Conservation (phyloP, 2,797 vertebrate species). For the Odontamblyopus rebecca region DNA sequence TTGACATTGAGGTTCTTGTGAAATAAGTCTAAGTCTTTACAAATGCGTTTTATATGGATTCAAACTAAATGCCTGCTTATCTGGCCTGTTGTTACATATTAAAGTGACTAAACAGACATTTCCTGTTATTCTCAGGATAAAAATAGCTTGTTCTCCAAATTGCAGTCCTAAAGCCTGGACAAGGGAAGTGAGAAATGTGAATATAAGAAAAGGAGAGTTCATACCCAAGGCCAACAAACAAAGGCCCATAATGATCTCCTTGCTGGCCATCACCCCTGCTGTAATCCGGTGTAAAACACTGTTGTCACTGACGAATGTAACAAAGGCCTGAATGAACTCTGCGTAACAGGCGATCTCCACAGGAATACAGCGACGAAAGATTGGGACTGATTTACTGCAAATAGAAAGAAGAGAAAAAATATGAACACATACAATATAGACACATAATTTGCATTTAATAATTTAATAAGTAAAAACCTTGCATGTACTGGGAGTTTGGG, state of each 20-base stretch:
- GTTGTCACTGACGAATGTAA: slow-evolving; percentile 95
- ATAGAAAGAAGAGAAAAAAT: slow-evolving; percentile 9
- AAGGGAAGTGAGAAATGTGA: not conserved
- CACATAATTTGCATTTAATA: not conserved
- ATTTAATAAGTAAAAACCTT: slow-evolving; percentile 76
- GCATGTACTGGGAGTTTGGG: slow-evolving; percentile 90
- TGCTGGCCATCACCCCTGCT: slow-evolving; percentile 96
- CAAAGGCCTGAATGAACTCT: slow-evolving; percentile 90
- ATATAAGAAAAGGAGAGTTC: not conserved
- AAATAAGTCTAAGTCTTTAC: no score
- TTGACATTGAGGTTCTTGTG: no score
- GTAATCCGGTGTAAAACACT: slow-evolving; percentile 90
- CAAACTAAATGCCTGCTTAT: not conserved
- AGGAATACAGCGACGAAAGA: slow-evolving; percentile 95
- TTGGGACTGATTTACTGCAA: slow-evolving; percentile 81
- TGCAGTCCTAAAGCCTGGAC: slow-evolving; percentile 22
- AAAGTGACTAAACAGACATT: slow-evolving; percentile 42
- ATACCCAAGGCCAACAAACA: slow-evolving; percentile 95
- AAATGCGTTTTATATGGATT: not conserved
- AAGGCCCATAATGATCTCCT: slow-evolving; percentile 98
- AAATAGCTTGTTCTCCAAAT: slow-evolving; percentile 43
- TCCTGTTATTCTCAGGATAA: slow-evolving; percentile 59
- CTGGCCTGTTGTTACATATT: not conserved
- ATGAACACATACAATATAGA: not conserved
- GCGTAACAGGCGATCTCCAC: slow-evolving; percentile 89